A percentile compares a stretch with the other conserved stretches of the same genome.
These are phyloP conservation scores for Condylura cristata DNA, from an alignment of 2,113 vertebrate species.

Conservation along the genomic window DNA sequence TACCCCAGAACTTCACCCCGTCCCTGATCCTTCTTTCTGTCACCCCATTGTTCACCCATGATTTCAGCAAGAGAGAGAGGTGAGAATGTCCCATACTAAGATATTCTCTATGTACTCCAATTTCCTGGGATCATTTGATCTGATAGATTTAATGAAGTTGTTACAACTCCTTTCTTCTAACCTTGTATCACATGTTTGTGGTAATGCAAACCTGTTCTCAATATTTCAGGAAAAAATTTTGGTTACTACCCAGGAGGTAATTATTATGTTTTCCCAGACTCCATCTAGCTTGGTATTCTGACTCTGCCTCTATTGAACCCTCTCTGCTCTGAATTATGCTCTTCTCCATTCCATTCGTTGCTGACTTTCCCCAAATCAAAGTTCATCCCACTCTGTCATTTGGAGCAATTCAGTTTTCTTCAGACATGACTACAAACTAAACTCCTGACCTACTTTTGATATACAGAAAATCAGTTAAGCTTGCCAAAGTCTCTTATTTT, in stretches of 20 bases:
- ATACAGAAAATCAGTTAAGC: neutral
- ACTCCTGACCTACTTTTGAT: neutral
- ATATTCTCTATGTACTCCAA: neutral
- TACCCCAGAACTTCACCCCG: neutral
- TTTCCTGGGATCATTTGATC: neutral
- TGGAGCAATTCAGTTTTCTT: neutral
- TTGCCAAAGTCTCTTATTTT: neutral
- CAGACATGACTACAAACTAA: neutral
- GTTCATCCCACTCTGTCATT: neutral
- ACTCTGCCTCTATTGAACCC: neutral
- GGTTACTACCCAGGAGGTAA: accelerated
- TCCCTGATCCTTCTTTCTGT: neutral
- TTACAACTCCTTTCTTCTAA: neutral
- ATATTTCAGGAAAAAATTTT: neutral
- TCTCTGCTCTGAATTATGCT: neutral
- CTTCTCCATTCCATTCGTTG: neutral
- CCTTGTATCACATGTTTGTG: neutral
- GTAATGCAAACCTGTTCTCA: neutral
- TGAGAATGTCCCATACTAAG: neutral
- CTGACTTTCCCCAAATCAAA: neutral
- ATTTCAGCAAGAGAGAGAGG: neutral
- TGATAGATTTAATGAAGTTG: neutral
- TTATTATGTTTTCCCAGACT: neutral
- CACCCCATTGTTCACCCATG: accelerated
- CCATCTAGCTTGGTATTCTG: neutral